phyloP scores from a whole-genome alignment of 2,797 vertebrate species.

The Danio jaintianensis region DNA sequence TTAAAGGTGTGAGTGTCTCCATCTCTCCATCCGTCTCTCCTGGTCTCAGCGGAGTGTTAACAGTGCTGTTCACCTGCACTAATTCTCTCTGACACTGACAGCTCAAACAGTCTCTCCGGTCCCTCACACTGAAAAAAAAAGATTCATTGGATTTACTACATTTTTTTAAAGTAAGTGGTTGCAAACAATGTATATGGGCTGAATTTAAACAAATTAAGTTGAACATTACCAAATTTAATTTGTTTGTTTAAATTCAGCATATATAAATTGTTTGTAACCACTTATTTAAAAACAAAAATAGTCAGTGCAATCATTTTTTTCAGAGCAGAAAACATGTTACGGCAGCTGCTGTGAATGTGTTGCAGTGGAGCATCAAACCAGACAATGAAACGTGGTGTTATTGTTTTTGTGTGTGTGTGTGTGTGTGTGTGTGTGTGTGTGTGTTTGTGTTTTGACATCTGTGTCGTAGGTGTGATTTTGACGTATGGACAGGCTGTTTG shows the following conservation, averaged over 20 bases:
- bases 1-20: constrained; percentile 54
- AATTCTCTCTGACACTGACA: constrained; percentile 20
- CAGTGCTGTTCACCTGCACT: constrained; percentile 32
- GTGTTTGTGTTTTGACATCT: neutral
- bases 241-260: no score
- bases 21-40: constrained; percentile 23
- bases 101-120: constrained; percentile 27
- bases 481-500: neutral
- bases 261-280: no score
- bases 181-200: no score
- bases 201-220: no score
- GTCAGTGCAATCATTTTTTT: neutral
- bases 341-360: neutral
- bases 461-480: neutral
- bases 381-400: neutral
- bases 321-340: neutral
- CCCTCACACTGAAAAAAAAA: neutral
- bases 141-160: no score
- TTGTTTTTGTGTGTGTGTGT: no score
- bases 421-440: no score
- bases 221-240: no score
- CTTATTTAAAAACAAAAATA: no score
- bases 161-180: no score
- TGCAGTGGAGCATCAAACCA: neutral
- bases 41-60: constrained; percentile 20